Evolutionary conservation across 2,113 vertebrate species (phyloP).

Genomic region (Odocoileus hemionus): DNA sequence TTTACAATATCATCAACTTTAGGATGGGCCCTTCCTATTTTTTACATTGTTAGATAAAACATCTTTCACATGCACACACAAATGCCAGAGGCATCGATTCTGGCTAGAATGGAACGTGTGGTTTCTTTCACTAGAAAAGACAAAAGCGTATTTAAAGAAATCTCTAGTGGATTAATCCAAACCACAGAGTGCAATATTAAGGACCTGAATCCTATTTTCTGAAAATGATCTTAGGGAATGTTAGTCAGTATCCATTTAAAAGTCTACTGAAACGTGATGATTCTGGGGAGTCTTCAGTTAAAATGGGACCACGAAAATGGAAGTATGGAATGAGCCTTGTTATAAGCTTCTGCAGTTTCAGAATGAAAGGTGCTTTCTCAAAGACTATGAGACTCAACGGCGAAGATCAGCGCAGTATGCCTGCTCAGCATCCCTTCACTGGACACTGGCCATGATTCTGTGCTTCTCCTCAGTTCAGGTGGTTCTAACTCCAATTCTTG

Average conservation of each 20-base stretch:
- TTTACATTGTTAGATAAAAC: neutral
- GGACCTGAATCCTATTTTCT: neutral
- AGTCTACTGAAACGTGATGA: neutral
- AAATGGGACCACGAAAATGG: neutral
- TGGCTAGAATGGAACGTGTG: neutral
- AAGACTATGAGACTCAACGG: too few species aligned
- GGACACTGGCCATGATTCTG: neutral
- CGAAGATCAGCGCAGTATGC: rapidly evolving
- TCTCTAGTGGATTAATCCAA: neutral
- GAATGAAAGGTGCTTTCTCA: neutral
- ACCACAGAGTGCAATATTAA: neutral
- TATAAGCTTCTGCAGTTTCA: neutral
- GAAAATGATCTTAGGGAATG: neutral
- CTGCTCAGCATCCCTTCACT: rapidly evolving
- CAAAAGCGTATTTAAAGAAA: neutral
- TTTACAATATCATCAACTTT: neutral
- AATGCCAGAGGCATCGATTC: neutral
- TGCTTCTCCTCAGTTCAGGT: neutral
- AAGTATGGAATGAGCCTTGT: neutral
- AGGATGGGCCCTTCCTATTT: neutral
- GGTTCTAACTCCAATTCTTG: neutral
- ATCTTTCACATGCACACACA: neutral
- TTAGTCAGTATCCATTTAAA: neutral
- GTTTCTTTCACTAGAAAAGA: constrained; percentile 21
- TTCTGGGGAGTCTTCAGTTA: neutral